Conservation (phyloP, 2,797 vertebrate genomes). For the Acanthis flammea region DNA sequence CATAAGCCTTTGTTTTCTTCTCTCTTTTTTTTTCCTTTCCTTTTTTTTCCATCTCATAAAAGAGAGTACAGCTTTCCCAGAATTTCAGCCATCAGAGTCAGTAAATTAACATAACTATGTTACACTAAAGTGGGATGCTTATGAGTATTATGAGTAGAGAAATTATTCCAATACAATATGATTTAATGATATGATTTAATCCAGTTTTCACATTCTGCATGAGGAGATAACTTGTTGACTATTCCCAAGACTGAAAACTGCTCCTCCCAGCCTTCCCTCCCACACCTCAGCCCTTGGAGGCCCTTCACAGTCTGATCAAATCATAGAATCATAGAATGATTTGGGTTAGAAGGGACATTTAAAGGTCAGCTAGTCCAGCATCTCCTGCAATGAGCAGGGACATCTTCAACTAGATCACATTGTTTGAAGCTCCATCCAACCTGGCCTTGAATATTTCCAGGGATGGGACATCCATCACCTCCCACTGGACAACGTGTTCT, state of each 20-base stretch:
- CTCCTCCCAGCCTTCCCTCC: not conserved
- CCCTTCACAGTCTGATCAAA: not conserved
- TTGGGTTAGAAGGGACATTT: not conserved
- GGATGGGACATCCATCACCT: not conserved
- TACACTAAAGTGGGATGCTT: not conserved
- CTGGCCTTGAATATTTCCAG: not conserved
- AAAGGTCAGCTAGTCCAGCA: not conserved
- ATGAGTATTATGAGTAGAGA: not conserved
- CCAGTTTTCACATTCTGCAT: not conserved
- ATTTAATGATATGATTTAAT: not conserved
- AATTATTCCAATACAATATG: not conserved
- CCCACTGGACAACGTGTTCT: not conserved
- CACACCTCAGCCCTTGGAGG: not conserved
- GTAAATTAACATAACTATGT: not conserved
- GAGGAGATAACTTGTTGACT: not conserved
- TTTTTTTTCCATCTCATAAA: not conserved
- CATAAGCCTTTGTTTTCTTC: not conserved
- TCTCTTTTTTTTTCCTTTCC: rapidly evolving
- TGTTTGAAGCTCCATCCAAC: not conserved
- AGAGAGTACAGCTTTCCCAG: not conserved
- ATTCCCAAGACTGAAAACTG: not conserved
- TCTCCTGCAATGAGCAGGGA: not conserved
- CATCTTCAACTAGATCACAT: not conserved
- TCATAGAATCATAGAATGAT: not conserved
- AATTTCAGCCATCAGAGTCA: not conserved